A percentile compares a stretch with the other conserved stretches of the same genome.
Conservation (phyloP, 2,113 vertebrate species). For the Hiodon tergisus region DNA sequence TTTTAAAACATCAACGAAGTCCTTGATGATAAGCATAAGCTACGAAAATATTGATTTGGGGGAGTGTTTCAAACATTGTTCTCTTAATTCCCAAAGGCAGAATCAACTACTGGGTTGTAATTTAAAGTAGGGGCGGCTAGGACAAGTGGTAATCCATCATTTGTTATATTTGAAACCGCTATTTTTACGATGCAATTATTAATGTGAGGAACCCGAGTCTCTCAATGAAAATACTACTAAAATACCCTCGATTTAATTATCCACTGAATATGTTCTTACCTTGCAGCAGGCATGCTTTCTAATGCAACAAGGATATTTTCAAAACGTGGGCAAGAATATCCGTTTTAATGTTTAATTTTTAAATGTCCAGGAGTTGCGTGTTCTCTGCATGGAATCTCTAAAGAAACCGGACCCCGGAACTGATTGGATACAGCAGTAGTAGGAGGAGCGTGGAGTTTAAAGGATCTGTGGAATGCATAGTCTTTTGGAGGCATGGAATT, state of each 20-base stretch:
- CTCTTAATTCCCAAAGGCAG: no score
- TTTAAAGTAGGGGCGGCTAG: no score
- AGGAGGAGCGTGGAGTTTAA: slow-evolving; percentile 29
- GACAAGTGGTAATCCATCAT: no score
- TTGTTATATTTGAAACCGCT: no score
- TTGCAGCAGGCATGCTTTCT: slow-evolving; percentile 56
- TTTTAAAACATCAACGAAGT: no score
- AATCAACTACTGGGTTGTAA: no score
- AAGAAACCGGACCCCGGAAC: slow-evolving; percentile 38
- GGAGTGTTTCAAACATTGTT: no score
- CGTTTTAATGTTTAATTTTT: slow-evolving; percentile 13
- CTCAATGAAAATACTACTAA: not conserved
- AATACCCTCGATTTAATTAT: not conserved
- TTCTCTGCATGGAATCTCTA: slow-evolving; percentile 35
- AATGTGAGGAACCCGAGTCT: no score
- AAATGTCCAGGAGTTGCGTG: slow-evolving; percentile 44
- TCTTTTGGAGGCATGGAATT: no score
- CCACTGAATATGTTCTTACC: slow-evolving; percentile 46
- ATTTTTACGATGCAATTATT: no score
- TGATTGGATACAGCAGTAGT: slow-evolving; percentile 36
- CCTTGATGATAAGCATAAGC: no score
- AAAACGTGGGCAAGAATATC: slow-evolving; percentile 26
- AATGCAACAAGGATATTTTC: slow-evolving; percentile 11
- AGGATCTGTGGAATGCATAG: not conserved
- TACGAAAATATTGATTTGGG: no score